Evolutionary conservation across 1,140 invertebrate species (phyloP).

Genomic region (Diploscapter pachys): DNA sequence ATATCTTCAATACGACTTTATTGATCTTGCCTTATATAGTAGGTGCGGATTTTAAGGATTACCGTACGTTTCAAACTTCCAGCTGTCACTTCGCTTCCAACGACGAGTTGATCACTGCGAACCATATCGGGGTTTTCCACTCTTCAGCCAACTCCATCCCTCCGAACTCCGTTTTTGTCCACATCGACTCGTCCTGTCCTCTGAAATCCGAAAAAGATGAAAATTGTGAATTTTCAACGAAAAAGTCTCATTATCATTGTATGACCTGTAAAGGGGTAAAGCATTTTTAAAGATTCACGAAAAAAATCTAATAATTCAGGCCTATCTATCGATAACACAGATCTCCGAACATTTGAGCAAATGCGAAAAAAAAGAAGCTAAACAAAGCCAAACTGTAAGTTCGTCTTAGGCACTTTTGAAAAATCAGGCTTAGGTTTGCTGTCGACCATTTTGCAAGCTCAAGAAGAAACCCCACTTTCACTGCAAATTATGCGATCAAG

Average conservation of each 20-base stretch:
- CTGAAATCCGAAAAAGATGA: neutral
- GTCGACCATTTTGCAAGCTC: slow-evolving; percentile 4
- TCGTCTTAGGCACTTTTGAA: too few species aligned
- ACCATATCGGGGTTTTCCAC: slow-evolving; percentile 2
- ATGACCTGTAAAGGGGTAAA: slow-evolving; percentile 1
- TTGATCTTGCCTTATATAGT: too few species aligned
- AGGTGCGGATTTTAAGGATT: too few species aligned
- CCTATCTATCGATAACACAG: neutral
- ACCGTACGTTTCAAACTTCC: neutral
- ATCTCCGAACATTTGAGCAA: neutral
- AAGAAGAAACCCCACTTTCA: slow-evolving; percentile 13
- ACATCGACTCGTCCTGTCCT: slow-evolving; percentile 2
- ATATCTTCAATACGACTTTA: too few species aligned
- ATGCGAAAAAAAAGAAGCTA: too few species aligned
- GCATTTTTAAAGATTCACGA: neutral
- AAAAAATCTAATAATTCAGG: slow-evolving; percentile 1
- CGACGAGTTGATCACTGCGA: slow-evolving; percentile 8
- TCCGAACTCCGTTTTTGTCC: neutral
- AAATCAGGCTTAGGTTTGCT: neutral
- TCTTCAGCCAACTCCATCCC: neutral
- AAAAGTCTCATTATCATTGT: slow-evolving; percentile 7
- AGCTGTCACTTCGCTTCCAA: slow-evolving; percentile 9
- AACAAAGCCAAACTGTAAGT: too few species aligned
- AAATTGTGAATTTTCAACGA: neutral
- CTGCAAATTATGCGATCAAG: slow-evolving; percentile 1